Conservation (phyloP, 2,113 vertebrate species). For the Silurus glanis region DNA sequence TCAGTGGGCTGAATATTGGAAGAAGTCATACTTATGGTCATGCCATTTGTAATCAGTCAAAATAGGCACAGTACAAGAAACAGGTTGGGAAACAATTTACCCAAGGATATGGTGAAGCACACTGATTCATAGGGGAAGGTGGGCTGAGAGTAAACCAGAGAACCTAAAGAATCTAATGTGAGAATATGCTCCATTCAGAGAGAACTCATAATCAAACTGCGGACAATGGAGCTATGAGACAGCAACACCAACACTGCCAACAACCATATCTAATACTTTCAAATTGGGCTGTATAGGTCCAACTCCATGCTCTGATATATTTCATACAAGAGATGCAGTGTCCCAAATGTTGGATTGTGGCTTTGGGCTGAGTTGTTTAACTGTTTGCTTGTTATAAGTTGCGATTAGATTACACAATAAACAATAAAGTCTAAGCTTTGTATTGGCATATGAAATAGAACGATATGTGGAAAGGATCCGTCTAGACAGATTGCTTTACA, state of each 20-base stretch:
- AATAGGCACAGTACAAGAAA: not conserved
- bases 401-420: not conserved
- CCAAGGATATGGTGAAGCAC: not conserved
- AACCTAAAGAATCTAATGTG: not conserved
- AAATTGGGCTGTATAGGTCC: not conserved
- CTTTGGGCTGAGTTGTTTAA: not conserved
- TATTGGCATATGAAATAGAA: not conserved
- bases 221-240: not conserved
- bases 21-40: not conserved
- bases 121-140: not conserved
- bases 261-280: not conserved
- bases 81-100: not conserved
- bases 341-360: not conserved
- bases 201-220: not conserved
- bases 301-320: not conserved
- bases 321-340: not conserved
- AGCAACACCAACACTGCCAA: not conserved
- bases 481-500: not conserved
- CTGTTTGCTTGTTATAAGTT: not conserved
- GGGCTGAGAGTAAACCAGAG: not conserved
- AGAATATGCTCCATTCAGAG: not conserved
- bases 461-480: not conserved
- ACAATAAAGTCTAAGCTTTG: not conserved
- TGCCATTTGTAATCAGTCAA: not conserved
- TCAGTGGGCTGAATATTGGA: not conserved